Evolutionary conservation across 92 coral and sea anemone genomes (phyloP), one percentile per base, ranked within the genome.

Genomic region (Porites evermanni): DNA sequence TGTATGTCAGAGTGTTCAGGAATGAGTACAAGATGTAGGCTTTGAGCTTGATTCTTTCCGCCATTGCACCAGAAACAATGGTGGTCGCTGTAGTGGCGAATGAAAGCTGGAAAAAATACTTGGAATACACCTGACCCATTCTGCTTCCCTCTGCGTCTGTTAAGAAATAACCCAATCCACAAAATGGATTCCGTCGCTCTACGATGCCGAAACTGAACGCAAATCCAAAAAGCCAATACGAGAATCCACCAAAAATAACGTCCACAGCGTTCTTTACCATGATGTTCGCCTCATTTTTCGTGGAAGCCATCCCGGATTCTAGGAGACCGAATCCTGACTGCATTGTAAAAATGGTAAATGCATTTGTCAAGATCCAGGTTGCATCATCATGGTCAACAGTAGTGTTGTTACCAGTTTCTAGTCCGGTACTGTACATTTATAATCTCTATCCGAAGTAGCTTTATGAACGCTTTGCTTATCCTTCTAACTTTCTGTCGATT

Each of bases 261-360:
- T 95, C 98, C 4, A 95, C 89, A 1, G 97, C 98, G 66, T 95
- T 95, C 82, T 95, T 95, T 61, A 95, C 98, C 98, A 95, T 95
- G 75, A 95, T 95, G 80, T 95, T 95, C 0, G 93, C 94, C 78
- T 95, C 98, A 80, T 95, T 95, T 70, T 95, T 95, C 23, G 91
- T 85, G 50, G 98, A 94, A 11, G 92, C 98, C 95, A 93, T 87
- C 58, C 98, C 98, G 29, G 95, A 89, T 74, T 94, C 98, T 68
- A 94, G 85, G 10, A 94, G 93, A 53, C 98, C 98, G 76, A 94
- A 94, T 12, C 98, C 98, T 6, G 98, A 94, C 77, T 94, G 98
- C 98, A 94, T 94, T 18, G 98, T 94, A 74, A 94, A 92, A 75
- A 94, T 92, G 64, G 92, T 94, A 26, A 94, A 94, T 1, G 98